Conservation (phyloP, 2,113 vertebrate genomes). For the Notothenia rossii region DNA sequence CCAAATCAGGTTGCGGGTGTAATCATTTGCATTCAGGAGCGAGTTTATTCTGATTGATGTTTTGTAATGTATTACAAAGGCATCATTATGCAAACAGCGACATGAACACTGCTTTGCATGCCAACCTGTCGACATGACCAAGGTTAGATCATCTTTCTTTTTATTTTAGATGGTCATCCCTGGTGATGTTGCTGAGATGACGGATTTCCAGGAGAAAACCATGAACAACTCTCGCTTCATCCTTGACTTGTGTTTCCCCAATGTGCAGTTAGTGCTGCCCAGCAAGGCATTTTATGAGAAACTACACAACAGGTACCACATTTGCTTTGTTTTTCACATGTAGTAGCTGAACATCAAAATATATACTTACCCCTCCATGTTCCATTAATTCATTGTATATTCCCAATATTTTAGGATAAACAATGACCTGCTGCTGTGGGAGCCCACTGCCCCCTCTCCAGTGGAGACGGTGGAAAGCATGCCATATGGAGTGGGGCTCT, state of each 20-base stretch:
- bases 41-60: not conserved
- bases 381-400: conserved; percentile 23
- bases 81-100: conserved; percentile 52
- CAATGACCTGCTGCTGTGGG: conserved; percentile 96
- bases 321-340: not conserved
- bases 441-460: conserved; percentile 97
- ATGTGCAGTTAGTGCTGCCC: conserved; percentile 90
- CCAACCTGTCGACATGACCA: not conserved
- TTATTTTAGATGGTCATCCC: conserved; percentile 95
- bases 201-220: conserved; percentile 96
- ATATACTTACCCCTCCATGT: not conserved
- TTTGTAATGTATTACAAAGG: conserved; percentile 20
- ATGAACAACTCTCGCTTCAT: conserved; percentile 95
- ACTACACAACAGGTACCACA: conserved; percentile 92
- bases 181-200: conserved; percentile 95
- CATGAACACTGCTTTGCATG: conserved; percentile 29
- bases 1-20: not conserved
- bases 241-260: conserved; percentile 91
- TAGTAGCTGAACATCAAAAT: no score
- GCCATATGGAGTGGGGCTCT: conserved; percentile 94
- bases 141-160: not conserved
- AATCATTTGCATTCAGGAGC: conserved; percentile 56
- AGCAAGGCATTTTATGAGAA: conserved; percentile 96
- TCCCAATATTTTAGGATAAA: conserved; percentile 89
- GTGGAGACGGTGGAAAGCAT: conserved; percentile 97